phyloP scores from a whole-genome alignment of 2,113 vertebrate species.

The Albula glossodonta region DNA sequence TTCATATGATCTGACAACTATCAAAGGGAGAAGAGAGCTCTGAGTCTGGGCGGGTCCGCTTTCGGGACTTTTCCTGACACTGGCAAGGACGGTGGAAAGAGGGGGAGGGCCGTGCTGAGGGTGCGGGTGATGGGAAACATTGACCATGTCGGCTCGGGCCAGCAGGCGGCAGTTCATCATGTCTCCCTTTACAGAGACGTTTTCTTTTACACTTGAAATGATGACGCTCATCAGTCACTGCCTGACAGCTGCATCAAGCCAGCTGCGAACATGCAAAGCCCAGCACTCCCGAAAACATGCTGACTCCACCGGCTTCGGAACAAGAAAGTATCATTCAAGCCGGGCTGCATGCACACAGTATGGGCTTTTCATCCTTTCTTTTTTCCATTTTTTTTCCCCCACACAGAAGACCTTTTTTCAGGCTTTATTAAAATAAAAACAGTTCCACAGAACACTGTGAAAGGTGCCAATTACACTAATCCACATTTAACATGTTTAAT shows the following conservation, averaged over 20 bases:
- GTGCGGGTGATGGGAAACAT: conserved; percentile 57
- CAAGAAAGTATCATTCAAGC: conserved; percentile 59
- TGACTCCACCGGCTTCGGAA: conserved; percentile 81
- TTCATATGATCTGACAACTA: conserved; percentile 86
- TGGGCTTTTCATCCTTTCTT: neutral
- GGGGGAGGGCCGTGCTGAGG: conserved; percentile 37
- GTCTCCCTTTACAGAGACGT: conserved; percentile 85
- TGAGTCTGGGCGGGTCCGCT: conserved; percentile 64
- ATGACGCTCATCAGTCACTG: conserved; percentile 87
- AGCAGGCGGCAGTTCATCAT: conserved; percentile 87
- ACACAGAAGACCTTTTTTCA: conserved; percentile 53
- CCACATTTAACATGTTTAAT: neutral
- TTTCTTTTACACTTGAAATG: conserved; percentile 96
- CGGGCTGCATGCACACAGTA: neutral
- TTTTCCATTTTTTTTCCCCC: conserved; percentile 28
- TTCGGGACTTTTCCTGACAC: conserved; percentile 69
- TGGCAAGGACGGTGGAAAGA: conserved; percentile 68
- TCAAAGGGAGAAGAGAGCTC: conserved; percentile 79
- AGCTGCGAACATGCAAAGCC: conserved; percentile 89
- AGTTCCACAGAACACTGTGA: neutral
- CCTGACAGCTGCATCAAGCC: conserved; percentile 85
- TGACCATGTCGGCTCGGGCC: conserved; percentile 74
- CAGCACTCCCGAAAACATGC: conserved; percentile 84
- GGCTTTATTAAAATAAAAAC: conserved; percentile 48
- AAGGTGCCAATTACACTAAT: neutral